Evolutionary conservation across 2,888 invertebrate species (phyloP), one percentile per base, ranked within the genome.

Genomic region (Drosophila borealis): DNA sequence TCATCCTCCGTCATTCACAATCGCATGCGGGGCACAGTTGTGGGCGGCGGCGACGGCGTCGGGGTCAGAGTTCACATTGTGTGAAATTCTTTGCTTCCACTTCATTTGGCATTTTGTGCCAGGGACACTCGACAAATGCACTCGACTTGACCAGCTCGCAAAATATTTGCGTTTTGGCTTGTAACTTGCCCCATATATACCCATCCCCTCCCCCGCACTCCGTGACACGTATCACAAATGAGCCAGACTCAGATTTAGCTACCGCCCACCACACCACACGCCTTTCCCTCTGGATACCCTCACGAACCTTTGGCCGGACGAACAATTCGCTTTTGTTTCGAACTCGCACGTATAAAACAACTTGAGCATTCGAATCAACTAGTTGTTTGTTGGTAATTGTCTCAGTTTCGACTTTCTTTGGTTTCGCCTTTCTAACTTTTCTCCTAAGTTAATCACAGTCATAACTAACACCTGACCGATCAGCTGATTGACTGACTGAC

Each of bases 61-160:
- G 29, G 36, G 19, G 59, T 53, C 64, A 65, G 21, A 64, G 74
- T 85, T 79, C 77, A 80, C 74, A 84, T 78, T 85, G 82, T 89
- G 81, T 88, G 77, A 84, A 89, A 88, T 88, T 84, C 82, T 77
- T 82, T 75, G 74, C 75, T 80, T 84, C 77, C 80, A 80, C 82
- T 89, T 88, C 89, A 88, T 89, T 89, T 88, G 78, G 71, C 88
- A 77, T 74, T 80, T 80, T 72, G 62, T 80, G 76, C 56, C 70
- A 74, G 78, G 62, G 79, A 76, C 78, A 74, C 70, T 73, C 61
- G 74, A 62, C 73, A 78, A 83, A 87, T 76, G 73, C 64, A 76
- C 78, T 80, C 67, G 72, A 76, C 77, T 80, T 76, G 76, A 80
- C 76, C 76, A 69, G 53, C 64, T 69, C 62, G 55, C 70, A 76